phyloP scores from a whole-genome alignment of 2,797 vertebrate genomes.

The Liasis olivaceus region DNA sequence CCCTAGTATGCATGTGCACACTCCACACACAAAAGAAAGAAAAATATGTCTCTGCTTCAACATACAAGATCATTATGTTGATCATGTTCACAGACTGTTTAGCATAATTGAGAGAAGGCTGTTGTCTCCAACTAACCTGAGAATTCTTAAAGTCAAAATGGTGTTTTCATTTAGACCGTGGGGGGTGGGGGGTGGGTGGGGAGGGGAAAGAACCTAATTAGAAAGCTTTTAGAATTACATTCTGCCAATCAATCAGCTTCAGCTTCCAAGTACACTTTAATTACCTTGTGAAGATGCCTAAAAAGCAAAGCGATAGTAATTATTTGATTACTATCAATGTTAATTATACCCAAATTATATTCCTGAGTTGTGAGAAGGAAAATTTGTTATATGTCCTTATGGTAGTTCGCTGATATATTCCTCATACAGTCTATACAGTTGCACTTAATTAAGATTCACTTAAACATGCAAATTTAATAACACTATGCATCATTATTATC shows the following conservation, averaged over 20 bases:
- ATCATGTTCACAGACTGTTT: conserved; percentile 43
- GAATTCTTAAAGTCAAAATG: conserved; percentile 65
- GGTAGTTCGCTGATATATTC: conserved; percentile 53
- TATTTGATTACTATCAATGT: conserved; percentile 79
- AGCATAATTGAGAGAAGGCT: conserved; percentile 52
- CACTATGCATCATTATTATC: background rate
- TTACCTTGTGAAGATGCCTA: conserved; percentile 75
- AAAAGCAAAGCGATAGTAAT: conserved; percentile 77
- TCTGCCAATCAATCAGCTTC: conserved; percentile 73
- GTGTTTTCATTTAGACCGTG: conserved; percentile 69
- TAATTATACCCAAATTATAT: conserved; percentile 75
- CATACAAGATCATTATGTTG: conserved; percentile 49
- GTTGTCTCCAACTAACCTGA: conserved; percentile 54
- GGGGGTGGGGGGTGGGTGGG: conserved; percentile 1
- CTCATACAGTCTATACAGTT: background rate
- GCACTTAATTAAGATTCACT: background rate
- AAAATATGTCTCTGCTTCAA: conserved; percentile 37
- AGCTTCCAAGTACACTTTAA: conserved; percentile 71
- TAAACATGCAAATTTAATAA: background rate
- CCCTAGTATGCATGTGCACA: background rate
- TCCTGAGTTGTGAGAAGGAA: conserved; percentile 65
- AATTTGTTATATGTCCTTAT: conserved; percentile 42
- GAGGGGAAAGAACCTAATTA: conserved; percentile 72
- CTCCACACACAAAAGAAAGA: background rate
- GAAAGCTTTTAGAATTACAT: conserved; percentile 69